A percentile compares a stretch with the other conserved stretches of the same genome.
Conservation (phyloP, 2,797 vertebrate genomes). For the Macropus fuliginosus region DNA sequence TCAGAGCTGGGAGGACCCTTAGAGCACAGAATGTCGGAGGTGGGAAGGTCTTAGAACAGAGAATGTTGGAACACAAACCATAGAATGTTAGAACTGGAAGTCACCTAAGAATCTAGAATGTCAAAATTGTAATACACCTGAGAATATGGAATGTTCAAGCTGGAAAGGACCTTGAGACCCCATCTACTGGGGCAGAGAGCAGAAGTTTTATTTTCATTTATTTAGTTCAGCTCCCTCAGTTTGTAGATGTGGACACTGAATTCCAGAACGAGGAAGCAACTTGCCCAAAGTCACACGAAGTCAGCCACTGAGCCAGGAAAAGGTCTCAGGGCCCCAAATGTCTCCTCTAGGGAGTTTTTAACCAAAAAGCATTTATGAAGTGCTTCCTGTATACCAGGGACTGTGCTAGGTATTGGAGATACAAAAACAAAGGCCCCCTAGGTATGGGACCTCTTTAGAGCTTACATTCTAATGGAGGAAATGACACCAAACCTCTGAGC, state of each 20-base stretch:
- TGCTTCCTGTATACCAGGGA: background rate
- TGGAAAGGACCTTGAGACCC: background rate
- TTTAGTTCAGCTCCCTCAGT: background rate
- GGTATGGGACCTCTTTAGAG: background rate
- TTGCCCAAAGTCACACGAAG: background rate
- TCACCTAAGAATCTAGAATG: too few species aligned
- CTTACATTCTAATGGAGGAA: background rate
- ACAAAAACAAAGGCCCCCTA: background rate
- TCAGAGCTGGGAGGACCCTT: background rate
- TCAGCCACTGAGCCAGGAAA: background rate
- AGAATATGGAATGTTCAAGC: background rate
- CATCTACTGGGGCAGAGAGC: background rate
- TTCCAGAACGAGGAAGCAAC: background rate
- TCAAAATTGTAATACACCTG: too few species aligned
- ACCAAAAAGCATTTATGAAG: background rate
- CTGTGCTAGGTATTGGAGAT: background rate
- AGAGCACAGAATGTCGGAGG: too few species aligned
- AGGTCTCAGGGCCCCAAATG: background rate
- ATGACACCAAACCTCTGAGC: background rate
- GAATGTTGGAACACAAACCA: too few species aligned
- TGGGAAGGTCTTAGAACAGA: too few species aligned
- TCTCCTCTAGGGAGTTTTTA: background rate
- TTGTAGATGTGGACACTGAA: background rate
- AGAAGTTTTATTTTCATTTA: background rate
- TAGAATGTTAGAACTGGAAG: too few species aligned